These are phyloP conservation scores for Dermatemys mawii DNA, from an alignment of 2,113 vertebrate genomes.

Conservation along the genomic window DNA sequence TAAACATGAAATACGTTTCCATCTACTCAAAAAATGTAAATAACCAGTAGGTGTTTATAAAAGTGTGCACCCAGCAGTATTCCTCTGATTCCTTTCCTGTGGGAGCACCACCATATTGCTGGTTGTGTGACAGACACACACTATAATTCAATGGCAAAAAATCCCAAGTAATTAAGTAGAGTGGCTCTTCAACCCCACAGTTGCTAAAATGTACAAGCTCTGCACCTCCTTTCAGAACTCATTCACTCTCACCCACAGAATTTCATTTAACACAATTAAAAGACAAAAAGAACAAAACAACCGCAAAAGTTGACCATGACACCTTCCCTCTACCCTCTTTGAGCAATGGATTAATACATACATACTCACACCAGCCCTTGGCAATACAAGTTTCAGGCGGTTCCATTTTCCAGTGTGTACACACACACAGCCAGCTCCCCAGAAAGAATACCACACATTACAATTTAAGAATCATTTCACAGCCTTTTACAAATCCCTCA, in stretches of 20 bases:
- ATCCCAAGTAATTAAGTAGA: background rate
- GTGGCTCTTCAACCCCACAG: background rate
- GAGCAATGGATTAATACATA: background rate
- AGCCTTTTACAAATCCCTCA: background rate
- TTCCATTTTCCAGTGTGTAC: background rate
- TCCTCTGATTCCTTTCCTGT: background rate
- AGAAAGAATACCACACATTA: background rate
- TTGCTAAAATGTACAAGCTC: background rate
- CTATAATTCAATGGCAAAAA: background rate
- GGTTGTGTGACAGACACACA: background rate
- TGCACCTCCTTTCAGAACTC: background rate
- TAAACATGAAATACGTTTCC: background rate
- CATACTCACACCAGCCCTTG: background rate
- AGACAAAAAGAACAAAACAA: too few relatives aligned
- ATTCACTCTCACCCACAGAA: background rate
- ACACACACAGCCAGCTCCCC: background rate
- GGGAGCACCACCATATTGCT: background rate
- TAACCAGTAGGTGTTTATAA: background rate
- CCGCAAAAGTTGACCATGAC: too few relatives aligned
- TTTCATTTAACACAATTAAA: background rate
- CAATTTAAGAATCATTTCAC: background rate
- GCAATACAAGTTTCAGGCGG: background rate
- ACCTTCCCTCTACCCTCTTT: background rate
- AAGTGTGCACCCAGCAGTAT: accelerated
- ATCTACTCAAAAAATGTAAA: background rate